Evolutionary conservation across 2,888 invertebrate genomes (phyloP), one percentile per base, ranked within the genome.

Genomic region (Dryocosmus kuriphilus): DNA sequence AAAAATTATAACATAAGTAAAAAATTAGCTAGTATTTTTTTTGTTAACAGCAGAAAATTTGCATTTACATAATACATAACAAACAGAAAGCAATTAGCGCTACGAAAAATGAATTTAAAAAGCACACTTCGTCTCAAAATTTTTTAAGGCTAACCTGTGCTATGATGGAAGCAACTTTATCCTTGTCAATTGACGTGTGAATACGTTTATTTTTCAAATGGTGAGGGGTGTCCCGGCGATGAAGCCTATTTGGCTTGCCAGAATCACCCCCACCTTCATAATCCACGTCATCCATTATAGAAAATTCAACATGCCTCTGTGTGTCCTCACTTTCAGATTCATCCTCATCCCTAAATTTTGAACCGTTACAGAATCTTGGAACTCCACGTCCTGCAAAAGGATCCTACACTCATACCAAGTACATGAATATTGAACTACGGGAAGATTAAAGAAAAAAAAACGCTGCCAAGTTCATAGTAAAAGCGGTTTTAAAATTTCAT

Each of bases 171-270:
- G 95, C 94, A 88, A 95, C 95, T 92, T 95, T 95, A 89, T 95
- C 95, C 92, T 94, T 94, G 91, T 95, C 94, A 85, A 94, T 90
- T 83, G 94, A 92, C 83, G 93, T 91, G 90, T 95, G 94, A 87
- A 99, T 97, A 89, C 99, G 95, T 92, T 99, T 99, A 93, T 98
- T 98, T 95, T 99, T 99, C 90, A 98, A 94, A 92, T 99, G 99
- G 94, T 99, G 99, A 73, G 99, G 99, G 30, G 99, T 99, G 93
- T 99, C 99, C 88, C 99, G 95, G 80, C 97, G 95, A 91, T 97
- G 96, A 81, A 98, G 94, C 80, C 95, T 94, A 88, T 94, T 94
- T 77, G 94, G 95, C 86, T 93, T 93, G 82, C 93, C 91, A 74
- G 91, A 90, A 80, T 92, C 93, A 81, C 91, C 92, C 83, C 92